A percentile compares a stretch with the other conserved stretches of the same genome.
These are phyloP conservation scores for Marmota flaviventris DNA, from an alignment of 2,113 vertebrate species.

Conservation along the genomic window DNA sequence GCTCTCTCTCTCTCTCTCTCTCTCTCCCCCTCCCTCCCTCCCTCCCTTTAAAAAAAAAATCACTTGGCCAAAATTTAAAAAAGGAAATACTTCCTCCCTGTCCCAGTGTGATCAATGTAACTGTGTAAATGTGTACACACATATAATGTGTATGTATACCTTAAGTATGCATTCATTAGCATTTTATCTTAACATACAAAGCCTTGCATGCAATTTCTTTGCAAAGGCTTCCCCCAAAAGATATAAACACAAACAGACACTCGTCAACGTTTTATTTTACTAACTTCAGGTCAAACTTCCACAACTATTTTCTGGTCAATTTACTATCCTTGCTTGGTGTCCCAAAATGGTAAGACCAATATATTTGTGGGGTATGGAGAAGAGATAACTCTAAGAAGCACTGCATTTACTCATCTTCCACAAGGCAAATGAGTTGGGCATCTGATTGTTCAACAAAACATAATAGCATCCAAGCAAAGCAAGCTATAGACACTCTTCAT, in stretches of 20 bases:
- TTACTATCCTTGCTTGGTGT: constrained; percentile 69
- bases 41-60: not conserved
- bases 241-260: constrained; percentile 71
- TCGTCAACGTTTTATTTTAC: constrained; percentile 82
- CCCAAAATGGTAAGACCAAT: constrained; percentile 76
- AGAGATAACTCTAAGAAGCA: constrained; percentile 74
- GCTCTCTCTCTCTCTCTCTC: too few relatives aligned
- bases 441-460: constrained; percentile 77
- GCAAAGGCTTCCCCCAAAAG: constrained; percentile 79
- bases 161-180: constrained; percentile 85
- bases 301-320: constrained; percentile 74
- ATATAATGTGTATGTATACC: constrained; percentile 82
- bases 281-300: constrained; percentile 78
- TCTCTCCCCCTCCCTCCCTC: too few relatives aligned
- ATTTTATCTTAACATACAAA: constrained; percentile 85
- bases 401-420: constrained; percentile 72
- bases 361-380: constrained; percentile 49
- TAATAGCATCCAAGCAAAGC: constrained; percentile 76
- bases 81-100: constrained; percentile 52
- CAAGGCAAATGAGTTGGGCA: constrained; percentile 73
- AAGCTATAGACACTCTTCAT: constrained; percentile 68
- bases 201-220: constrained; percentile 82
- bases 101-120: constrained; percentile 53
- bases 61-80: constrained; percentile 80
- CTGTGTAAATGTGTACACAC: not conserved